These are phyloP conservation scores for Astyanax mexicanus DNA, from an alignment of 2,797 vertebrate genomes.

Conservation along the genomic window DNA sequence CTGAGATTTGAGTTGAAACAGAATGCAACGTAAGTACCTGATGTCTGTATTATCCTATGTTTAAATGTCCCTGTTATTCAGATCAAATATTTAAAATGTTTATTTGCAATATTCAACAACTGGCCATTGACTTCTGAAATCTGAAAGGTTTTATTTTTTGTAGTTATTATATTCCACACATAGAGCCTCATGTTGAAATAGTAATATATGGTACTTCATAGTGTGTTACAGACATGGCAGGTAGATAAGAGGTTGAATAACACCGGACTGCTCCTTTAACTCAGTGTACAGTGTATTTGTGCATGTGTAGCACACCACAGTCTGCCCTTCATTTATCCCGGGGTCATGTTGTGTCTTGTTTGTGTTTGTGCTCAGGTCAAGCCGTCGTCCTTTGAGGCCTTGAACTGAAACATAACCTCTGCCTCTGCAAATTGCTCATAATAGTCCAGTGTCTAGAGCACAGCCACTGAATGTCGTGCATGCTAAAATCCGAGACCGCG, in stretches of 20 bases:
- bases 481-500: neutral
- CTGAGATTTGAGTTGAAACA: too few relatives aligned
- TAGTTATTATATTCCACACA: too few relatives aligned
- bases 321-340: conserved; percentile 28
- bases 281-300: neutral
- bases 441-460: neutral
- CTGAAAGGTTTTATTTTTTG: too few relatives aligned
- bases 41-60: too few relatives aligned
- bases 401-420: conserved; percentile 37
- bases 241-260: neutral
- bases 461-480: conserved; percentile 2
- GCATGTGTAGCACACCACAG: neutral
- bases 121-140: too few relatives aligned
- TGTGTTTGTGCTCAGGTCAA: neutral
- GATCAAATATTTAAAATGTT: too few relatives aligned
- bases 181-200: too few relatives aligned
- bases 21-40: too few relatives aligned
- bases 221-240: neutral
- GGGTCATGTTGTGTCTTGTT: conserved; percentile 6
- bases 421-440: conserved; percentile 38
- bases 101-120: too few relatives aligned
- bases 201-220: too few relatives aligned
- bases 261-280: neutral
- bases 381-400: conserved; percentile 30
- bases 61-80: too few relatives aligned